Base-by-base conservation (phyloP, 2,113 vertebrate genomes). In the Collichthys lucidus region DNA sequence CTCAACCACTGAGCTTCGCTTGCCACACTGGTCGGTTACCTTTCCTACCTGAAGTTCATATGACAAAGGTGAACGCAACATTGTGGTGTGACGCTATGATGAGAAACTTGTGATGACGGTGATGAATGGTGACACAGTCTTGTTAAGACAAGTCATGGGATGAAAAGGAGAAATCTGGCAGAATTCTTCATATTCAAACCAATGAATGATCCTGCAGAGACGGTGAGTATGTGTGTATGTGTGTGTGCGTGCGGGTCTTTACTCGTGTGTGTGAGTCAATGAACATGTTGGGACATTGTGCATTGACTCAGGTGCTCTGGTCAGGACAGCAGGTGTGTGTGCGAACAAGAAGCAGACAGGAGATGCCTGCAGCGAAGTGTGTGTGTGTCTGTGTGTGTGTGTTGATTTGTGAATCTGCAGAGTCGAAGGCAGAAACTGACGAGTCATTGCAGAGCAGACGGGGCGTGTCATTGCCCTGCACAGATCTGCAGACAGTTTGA, bases 381-480 rank as follows among this genome's bases (percentile, higher is more conserved):
- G 35, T 49, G 15, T 8, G 11, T 49, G 11, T 63, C 52, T 35
- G 68, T 35, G 53, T 46, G 10, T 24, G 44, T 31, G 49, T 53
- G 63, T 29, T 5, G 61, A 63, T 77, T 61, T 74, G 61, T 60
- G 12, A 66, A 47, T 78, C 73, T 73, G 85, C 81, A 67, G 68
- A 70, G 44, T 67, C 72, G 49, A 52, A 70, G 83, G 86, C 79
- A 85, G 80, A 91, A 90, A 86, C 71, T 72, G 83, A 77, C 75
- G 50, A 88, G 88, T 92, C 88, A 88, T 17, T 81, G 77, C 83
- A 77, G 77, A 80, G 75, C 66, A 24, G 53, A 46, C 46, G 44
- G 63, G 15, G 74, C 55, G n/a, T 49, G 56, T 40, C 31, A 17
- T 20, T 29, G 4, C 15, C 17, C 71, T 57, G 70, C 56, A 86